Conservation (phyloP, 2,797 vertebrate genomes). For the Cyclura pinguis region DNA sequence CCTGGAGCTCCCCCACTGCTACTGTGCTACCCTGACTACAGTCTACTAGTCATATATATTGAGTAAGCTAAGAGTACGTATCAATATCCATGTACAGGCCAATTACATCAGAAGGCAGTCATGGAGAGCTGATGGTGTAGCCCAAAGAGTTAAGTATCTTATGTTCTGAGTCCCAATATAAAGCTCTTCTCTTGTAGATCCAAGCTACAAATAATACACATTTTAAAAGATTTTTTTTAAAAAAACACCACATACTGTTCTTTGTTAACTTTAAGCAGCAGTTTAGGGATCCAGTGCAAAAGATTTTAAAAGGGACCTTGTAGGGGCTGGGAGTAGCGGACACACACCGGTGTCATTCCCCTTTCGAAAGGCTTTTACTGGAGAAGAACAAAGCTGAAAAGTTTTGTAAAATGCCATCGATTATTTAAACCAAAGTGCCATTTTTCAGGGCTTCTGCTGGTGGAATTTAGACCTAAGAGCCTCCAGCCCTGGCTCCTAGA, state of each 20-base stretch:
- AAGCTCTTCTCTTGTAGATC: not conserved
- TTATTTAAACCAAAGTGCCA: conserved; percentile 1
- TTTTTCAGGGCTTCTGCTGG: conserved; percentile 5
- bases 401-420: conserved; percentile 17
- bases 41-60: not conserved
- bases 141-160: not conserved
- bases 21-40: not conserved
- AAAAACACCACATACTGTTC: not conserved
- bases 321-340: not conserved
- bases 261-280: not conserved
- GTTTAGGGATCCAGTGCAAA: not conserved
- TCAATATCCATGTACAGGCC: not conserved
- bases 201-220: not conserved
- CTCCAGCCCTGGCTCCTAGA: conserved; percentile 1
- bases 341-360: not conserved
- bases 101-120: not conserved
- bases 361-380: not conserved
- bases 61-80: not conserved
- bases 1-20: no score
- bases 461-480: conserved; percentile 16
- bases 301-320: not conserved
- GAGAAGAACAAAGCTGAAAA: conserved; percentile 28
- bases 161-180: no score
- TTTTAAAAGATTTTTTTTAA: not conserved
- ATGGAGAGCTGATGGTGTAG: not conserved